These are phyloP conservation scores for Pyrocoelia pectoralis DNA, from an alignment of 2,888 invertebrate species.

Conservation along the genomic window DNA sequence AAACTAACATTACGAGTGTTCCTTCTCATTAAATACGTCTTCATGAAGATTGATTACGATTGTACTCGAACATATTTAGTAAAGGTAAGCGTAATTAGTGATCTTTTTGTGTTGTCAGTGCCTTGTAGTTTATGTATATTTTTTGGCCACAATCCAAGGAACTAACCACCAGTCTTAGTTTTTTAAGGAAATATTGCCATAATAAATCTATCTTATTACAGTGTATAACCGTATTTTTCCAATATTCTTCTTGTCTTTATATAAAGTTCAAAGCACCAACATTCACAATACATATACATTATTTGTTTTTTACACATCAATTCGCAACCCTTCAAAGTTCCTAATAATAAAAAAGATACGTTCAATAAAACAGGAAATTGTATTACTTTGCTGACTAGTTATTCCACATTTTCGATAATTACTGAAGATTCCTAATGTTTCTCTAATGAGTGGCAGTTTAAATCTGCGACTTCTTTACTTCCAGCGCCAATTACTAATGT, in stretches of 20 bases:
- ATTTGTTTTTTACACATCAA: conserved; percentile 1
- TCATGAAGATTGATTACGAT: conserved; percentile 9
- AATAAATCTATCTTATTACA: neutral
- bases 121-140: neutral
- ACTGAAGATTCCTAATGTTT: no score
- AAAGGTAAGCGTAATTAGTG: conserved; percentile 1
- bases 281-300: no score
- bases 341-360: no score
- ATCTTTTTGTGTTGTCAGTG: neutral
- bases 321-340: no score
- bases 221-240: neutral
- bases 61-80: neutral
- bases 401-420: no score
- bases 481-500: no score
- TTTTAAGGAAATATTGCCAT: neutral
- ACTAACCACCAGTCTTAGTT: neutral
- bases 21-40: neutral
- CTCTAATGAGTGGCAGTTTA: no score
- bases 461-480: no score
- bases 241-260: no score
- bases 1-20: neutral
- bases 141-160: neutral
- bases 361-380: no score
- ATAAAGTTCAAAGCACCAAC: no score
- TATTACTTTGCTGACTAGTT: no score